Percentiles rank a stretch among this genome's conserved stretches.
These are phyloP conservation scores for Balanococcus diminutus DNA, from an alignment of 2,888 invertebrate genomes.

Conservation along the genomic window DNA sequence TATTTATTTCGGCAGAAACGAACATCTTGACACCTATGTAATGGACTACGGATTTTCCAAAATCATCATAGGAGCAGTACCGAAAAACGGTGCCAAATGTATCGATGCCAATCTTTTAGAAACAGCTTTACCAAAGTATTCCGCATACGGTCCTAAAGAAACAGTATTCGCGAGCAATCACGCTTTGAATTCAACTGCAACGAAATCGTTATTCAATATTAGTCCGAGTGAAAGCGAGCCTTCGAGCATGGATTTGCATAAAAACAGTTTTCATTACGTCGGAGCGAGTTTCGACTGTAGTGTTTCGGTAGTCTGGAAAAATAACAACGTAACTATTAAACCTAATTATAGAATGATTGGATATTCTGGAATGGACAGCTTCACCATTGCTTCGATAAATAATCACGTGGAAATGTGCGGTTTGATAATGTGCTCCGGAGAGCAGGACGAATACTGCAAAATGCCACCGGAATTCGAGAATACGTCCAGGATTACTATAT, in stretches of 20 bases:
- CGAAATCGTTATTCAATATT: neutral
- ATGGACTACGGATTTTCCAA: conserved; percentile 56
- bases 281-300: conserved; percentile 59
- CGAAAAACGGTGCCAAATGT: conserved; percentile 51
- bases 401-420: conserved; percentile 60
- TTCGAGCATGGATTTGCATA: neutral
- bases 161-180: neutral
- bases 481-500: conserved; percentile 59
- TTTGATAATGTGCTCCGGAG: conserved; percentile 59
- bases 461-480: conserved; percentile 59
- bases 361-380: conserved; percentile 60
- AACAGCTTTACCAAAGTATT: neutral
- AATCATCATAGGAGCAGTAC: conserved; percentile 59
- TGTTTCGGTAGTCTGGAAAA: conserved; percentile 57
- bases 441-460: neutral
- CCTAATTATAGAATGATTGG: conserved; percentile 60
- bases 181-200: conserved; percentile 51
- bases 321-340: conserved; percentile 46
- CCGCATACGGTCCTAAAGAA: neutral
- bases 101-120: neutral
- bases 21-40: conserved; percentile 59
- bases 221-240: neutral
- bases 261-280: conserved; percentile 57
- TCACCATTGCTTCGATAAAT: conserved; percentile 54
- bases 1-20: conserved; percentile 63